A percentile compares a stretch with the other conserved stretches of the same genome.
phyloP scores from a whole-genome alignment of 2,113 vertebrate genomes.

The Heterocephalus glaber region DNA sequence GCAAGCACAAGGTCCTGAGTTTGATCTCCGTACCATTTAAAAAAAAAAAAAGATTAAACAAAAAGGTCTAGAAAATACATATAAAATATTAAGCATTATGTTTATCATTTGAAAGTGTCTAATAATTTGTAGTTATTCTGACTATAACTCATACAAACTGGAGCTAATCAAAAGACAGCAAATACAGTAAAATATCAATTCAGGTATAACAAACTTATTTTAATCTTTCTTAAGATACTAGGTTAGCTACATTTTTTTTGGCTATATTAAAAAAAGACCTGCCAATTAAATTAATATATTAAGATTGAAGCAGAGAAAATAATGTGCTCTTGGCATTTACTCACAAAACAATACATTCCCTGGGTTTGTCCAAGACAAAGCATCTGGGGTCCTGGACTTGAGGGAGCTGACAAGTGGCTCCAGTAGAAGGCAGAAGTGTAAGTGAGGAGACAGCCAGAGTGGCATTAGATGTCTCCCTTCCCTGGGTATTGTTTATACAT shows the following conservation, averaged over 20 bases:
- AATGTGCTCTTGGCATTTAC: neutral
- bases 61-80: neutral
- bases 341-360: neutral
- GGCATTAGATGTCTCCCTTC: neutral
- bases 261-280: neutral
- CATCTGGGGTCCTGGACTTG: neutral
- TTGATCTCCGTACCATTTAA: too few species aligned
- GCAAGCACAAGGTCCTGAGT: too few species aligned
- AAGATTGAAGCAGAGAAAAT: neutral
- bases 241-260: neutral
- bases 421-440: neutral
- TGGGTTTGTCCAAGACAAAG: neutral
- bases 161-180: neutral
- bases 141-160: neutral
- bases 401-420: neutral
- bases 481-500: neutral
- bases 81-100: neutral
- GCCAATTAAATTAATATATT: conserved; percentile 7
- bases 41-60: neutral
- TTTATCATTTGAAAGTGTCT: neutral
- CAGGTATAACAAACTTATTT: neutral
- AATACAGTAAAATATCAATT: neutral
- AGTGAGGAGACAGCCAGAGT: neutral
- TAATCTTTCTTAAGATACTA: conserved; percentile 22
- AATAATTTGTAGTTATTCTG: neutral